Percentiles rank a stretch among this genome's conserved stretches.
Evolutionary conservation across 2,113 vertebrate genomes (phyloP).

Genomic region (Nesogale talazaci): DNA sequence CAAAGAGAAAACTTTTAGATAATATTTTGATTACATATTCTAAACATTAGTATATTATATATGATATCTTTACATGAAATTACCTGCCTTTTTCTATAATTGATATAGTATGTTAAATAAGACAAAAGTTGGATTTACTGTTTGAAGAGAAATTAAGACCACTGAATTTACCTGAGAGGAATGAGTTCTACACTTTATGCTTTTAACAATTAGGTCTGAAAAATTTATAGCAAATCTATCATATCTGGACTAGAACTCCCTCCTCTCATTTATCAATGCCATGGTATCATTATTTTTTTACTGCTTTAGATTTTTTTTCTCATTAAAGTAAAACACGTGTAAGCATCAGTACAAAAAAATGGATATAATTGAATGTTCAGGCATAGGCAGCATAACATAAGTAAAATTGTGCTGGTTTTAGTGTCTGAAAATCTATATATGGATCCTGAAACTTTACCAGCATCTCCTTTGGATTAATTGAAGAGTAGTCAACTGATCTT

Average conservation of each 20-base stretch:
- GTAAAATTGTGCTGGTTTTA: neutral
- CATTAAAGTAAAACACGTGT: neutral
- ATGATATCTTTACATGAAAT: conserved; percentile 15
- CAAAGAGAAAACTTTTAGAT: neutral
- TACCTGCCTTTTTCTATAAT: conserved; percentile 39
- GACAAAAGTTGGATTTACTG: neutral
- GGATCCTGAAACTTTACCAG: neutral
- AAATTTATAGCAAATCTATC: conserved; percentile 9
- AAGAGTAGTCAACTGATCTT: neutral
- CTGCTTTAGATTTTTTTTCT: neutral
- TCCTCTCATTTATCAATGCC: conserved; percentile 11
- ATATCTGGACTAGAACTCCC: neutral
- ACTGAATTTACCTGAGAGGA: conserved; percentile 22
- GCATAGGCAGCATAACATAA: neutral
- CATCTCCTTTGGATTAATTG: neutral
- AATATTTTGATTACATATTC: neutral
- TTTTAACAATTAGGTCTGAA: conserved; percentile 36
- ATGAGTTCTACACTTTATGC: neutral
- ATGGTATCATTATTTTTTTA: neutral
- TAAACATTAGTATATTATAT: conserved; percentile 39
- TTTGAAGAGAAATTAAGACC: conserved; percentile 37
- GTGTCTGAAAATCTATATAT: neutral
- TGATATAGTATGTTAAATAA: conserved; percentile 4
- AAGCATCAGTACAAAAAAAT: neutral
- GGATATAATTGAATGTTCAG: neutral